Evolutionary conservation across 2,888 invertebrate genomes (phyloP).

Genomic region (Caenorhabditis uteleia): DNA sequence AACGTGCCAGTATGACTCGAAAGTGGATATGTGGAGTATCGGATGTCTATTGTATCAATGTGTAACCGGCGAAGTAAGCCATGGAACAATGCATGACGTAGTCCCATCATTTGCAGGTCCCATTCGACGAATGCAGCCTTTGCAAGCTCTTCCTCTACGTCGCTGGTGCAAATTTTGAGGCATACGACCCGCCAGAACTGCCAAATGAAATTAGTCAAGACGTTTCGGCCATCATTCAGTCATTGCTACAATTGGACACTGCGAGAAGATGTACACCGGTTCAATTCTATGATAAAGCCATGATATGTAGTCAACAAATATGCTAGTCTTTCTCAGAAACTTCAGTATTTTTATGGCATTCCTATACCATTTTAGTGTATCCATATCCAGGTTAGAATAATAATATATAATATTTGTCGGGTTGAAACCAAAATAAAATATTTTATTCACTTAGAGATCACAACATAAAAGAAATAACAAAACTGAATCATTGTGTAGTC

Average conservation of each 20-base stretch:
- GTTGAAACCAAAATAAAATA: neutral
- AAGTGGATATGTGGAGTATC: conserved; percentile 69
- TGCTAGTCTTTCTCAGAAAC: conserved; percentile 10
- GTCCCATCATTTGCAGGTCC: conserved; percentile 54
- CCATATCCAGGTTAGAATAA: too few species aligned
- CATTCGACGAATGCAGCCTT: conserved; percentile 65
- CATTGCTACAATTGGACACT: conserved; percentile 61
- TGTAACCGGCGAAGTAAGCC: conserved; percentile 59
- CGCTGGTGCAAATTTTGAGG: conserved; percentile 66
- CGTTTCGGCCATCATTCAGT: conserved; percentile 49
- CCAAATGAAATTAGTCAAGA: conserved; percentile 48
- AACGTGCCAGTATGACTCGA: conserved; percentile 58
- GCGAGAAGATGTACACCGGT: conserved; percentile 57
- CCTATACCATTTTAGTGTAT: too few species aligned
- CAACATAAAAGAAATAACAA: neutral
- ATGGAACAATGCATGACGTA: neutral
- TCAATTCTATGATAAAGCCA: conserved; percentile 55
- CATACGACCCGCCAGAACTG: conserved; percentile 64
- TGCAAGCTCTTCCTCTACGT: conserved; percentile 67
- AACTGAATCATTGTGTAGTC: conserved; percentile 17
- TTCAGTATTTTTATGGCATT: neutral
- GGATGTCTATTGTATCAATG: conserved; percentile 68
- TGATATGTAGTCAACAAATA: conserved; percentile 29
- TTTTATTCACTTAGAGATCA: conserved; percentile 9
- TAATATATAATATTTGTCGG: neutral